Evolutionary conservation across 2,888 invertebrate genomes (phyloP), one percentile per base, ranked within the genome.

Genomic region (Chelonus formosanus): DNA sequence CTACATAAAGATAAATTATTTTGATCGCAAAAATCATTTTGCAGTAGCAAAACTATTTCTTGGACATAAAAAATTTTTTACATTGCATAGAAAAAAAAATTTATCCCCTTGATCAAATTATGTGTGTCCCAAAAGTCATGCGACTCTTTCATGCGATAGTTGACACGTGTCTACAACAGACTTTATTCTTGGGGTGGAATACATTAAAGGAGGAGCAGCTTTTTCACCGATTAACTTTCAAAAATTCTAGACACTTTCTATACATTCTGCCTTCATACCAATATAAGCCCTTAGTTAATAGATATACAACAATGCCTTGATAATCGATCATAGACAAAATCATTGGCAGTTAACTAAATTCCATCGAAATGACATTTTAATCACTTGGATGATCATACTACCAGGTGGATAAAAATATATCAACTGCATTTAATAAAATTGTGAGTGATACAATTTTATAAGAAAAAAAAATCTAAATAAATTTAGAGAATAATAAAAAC

Each of bases 101-200:
- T 20, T 5, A 48, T 20, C 20, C n/a, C 55, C 63, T 70, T 70
- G 67, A 72, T 70, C 63, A 66, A 71, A 67, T 72, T 70, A 72
- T 69, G 43, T 60, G 65, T 67, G 62, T 70, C 53, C 56, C n/a
- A 60, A 20, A 20, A 65, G 67, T 70, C 65, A 66, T 69, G 62
- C 50, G 68, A 67, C 68, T 61, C 67, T 56, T 57, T 69, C 65
- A 60, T 55, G 57, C 67, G 62, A 69, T 57, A 53, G 36, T 53
- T 60, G 70, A 68, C 73, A 68, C 67, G 70, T 70, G 72, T 72
- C 72, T 65, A 48, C 63, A 60, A 54, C 67, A 63, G 54, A 20
- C 31, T 31, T 20, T 7, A 20, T 6, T 52, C 58, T 56, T 55
- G 61, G 63, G 67, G 65, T 47, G 56, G 45, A 53, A 20, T 58